Conservation (phyloP, 2,113 vertebrate genomes). For the Tylochromis polylepis region DNA sequence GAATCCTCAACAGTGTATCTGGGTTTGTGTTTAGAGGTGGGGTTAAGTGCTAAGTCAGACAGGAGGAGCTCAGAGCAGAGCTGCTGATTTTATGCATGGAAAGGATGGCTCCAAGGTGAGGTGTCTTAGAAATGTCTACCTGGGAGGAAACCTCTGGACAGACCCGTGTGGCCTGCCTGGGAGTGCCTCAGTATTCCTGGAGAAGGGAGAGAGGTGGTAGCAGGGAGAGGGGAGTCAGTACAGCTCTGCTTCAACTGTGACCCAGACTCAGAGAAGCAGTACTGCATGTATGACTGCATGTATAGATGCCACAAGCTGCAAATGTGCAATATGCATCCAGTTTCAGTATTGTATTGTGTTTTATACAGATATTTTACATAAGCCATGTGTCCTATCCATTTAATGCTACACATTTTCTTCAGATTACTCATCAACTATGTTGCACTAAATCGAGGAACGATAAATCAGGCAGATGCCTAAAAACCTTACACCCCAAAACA, state of each 20-base stretch:
- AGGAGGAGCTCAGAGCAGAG: rapidly evolving
- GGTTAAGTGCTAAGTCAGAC: not conserved
- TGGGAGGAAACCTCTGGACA: not conserved
- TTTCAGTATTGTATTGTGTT: not conserved
- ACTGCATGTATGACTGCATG: not conserved
- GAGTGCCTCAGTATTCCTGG: not conserved
- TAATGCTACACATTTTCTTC: not conserved
- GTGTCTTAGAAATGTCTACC: not conserved
- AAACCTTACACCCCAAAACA: rapidly evolving
- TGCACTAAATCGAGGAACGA: not conserved
- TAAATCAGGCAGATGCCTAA: not conserved
- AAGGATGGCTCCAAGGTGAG: not conserved
- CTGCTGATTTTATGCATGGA: not conserved
- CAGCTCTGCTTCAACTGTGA: not conserved
- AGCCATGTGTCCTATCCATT: not conserved
- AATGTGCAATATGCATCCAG: not conserved
- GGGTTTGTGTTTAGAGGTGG: not conserved
- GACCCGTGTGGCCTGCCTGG: not conserved
- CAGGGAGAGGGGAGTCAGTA: not conserved
- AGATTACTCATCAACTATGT: not conserved
- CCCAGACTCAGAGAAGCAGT: not conserved
- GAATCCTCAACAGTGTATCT: not conserved
- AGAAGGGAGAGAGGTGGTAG: not conserved
- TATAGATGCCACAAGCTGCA: not conserved
- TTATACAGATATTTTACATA: not conserved